These are phyloP conservation scores for Sphaeridia pumilis DNA, from an alignment of 2,888 invertebrate species.

Conservation along the genomic window DNA sequence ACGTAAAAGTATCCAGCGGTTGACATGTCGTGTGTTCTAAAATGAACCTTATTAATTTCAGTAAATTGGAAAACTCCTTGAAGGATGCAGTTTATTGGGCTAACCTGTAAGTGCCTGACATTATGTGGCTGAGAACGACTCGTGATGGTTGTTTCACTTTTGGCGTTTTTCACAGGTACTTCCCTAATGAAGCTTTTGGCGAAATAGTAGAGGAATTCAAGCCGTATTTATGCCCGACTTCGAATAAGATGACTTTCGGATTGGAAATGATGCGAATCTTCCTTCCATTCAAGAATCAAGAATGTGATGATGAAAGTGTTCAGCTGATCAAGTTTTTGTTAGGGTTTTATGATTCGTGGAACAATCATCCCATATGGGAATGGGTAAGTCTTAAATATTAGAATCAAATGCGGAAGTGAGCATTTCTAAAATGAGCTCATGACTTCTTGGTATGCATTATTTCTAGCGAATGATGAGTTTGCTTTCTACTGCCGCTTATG, in stretches of 20 bases:
- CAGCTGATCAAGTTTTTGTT: slow-evolving; percentile 71
- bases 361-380: slow-evolving; percentile 59
- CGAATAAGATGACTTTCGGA: slow-evolving; percentile 42
- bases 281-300: slow-evolving; percentile 57
- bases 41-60: slow-evolving; percentile 12
- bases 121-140: too few species aligned
- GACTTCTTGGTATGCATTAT: slow-evolving; percentile 18
- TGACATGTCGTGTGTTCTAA: not conserved
- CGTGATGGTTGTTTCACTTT: slow-evolving; percentile 2
- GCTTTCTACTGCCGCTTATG: slow-evolving; percentile 58
- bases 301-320: slow-evolving; percentile 40
- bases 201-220: slow-evolving; percentile 75
- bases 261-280: slow-evolving; percentile 59
- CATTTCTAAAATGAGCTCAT: slow-evolving; percentile 16
- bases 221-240: slow-evolving; percentile 66
- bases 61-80: slow-evolving; percentile 31
- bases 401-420: not conserved
- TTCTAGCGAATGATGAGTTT: slow-evolving; percentile 58
- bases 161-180: slow-evolving; percentile 48
- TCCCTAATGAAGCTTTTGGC: slow-evolving; percentile 59
- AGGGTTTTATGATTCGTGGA: slow-evolving; percentile 63
- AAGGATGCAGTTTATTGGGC: slow-evolving; percentile 30
- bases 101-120: slow-evolving; percentile 30
- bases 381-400: slow-evolving; percentile 46
- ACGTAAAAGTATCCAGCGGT: too few species aligned